Evolutionary conservation across 2,797 vertebrate genomes (phyloP), one percentile per base, ranked within the genome.

Genomic region (Limnodromus scolopaceus): DNA sequence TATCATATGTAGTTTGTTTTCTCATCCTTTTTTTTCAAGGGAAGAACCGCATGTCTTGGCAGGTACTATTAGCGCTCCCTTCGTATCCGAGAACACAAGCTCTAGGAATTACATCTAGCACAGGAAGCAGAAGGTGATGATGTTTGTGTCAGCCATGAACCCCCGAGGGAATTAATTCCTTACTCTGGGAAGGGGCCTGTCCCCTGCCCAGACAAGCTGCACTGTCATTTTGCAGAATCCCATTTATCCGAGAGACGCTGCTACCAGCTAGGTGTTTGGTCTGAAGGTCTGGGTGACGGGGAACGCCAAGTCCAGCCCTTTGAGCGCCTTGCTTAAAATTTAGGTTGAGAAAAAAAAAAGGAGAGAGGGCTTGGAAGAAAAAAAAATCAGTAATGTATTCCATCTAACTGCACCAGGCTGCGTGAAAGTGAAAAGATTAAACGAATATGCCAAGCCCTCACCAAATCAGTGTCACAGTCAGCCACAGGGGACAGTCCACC

Each of bases 1-100:
- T 69, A 55, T 93, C 96, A 80, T 20, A 79, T 53, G 85, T 25
- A 81, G 79, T 84, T 96, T 92, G 79, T 93, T 95, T 87, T 94
- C 91, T 71, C 2, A 4, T 39, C 55, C 4, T 61, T 68, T 90
- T 63, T 81, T 41, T 51, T 32, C 28, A 54, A 49, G 69, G 65
- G 58, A 90, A 90, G 63, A 60, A 48, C 80, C 4, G 0, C 45
- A 7, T 43, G 76, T 87, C 75, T 87, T 95, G 77, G 63, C 90
- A 84, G 69, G 43, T 71, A 51, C 71, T 45, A 20, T 45, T 22
- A 80, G 46, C 2, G 0, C 28, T 78, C 13, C 48, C 46, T 75
- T 57, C 81, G 55, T 46, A 81, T 78, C 54, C n/a, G 61, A 86
- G 88, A 91, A 34, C 15, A 16, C 49, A 38, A 84, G 36, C 69